Evolutionary conservation across 2,888 invertebrate genomes (phyloP), one percentile per base, ranked within the genome.

Genomic region (Meiosimyza decipiens): DNA sequence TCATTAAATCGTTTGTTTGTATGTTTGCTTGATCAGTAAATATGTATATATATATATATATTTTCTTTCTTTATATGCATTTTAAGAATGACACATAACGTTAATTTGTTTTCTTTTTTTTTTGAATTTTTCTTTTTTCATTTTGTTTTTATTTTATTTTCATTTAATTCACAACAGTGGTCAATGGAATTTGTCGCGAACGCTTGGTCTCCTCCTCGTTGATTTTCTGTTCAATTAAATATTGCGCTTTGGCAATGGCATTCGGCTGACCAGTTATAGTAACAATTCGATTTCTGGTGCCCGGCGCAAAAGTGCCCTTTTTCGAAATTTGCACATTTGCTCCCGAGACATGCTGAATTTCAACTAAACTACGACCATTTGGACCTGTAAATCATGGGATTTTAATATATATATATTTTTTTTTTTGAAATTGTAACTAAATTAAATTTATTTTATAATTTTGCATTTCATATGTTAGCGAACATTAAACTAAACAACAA

Each of bases 281-380:
- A 81, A 98, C 98, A 89, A 97, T 95, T 86, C 98, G 94, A 91
- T 98, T 97, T 88, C 97, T 93, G 80, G 97, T 98, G 88, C 97
- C 97, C 80, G 98, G 97, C 84, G 96, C 95, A 90, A 96, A 98
- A 85, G 95, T 95, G 88, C 97, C 97, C 90, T 98, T 98, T 91
- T 98, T 98, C 82, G 97, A 97, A 89, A 98, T 98, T 90, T 98
- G 97, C 89, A 98, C 97, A 90, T 95, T 97, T 88, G 98, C 97
- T 88, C 97, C 97, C 86, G 96, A 97, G 89, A 94, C 91, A 90
- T 97, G 96, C 90, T 98, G 98, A 89, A 98, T 96, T 91, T 98
- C 98, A 85, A 97, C 95, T 87, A 98, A 92, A 88, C 96, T 95
- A 89, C 96, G 94, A 79, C 98, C 98, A 86, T 96, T 97, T 80